These are phyloP conservation scores for Corythaixoides concolor DNA, from an alignment of 2,113 vertebrate genomes.

Conservation along the genomic window DNA sequence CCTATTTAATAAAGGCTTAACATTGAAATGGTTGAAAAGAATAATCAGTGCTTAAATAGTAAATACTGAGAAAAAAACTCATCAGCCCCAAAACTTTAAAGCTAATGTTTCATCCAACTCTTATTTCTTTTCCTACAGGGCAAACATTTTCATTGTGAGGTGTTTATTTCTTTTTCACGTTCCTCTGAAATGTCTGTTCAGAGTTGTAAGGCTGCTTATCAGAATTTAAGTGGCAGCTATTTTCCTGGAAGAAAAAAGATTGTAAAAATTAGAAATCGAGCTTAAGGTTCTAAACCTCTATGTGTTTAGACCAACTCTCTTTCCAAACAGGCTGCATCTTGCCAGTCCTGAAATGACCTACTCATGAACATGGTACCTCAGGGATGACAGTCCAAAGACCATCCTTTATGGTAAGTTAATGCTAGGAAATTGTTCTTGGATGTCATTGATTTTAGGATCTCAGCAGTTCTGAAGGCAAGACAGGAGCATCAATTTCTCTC, in stretches of 20 bases:
- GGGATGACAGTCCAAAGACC: not conserved
- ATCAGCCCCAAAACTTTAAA: not conserved
- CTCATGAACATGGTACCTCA: not conserved
- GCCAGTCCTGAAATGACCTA: not conserved
- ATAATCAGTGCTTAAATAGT: not conserved
- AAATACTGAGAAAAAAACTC: not conserved
- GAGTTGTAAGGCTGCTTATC: not conserved
- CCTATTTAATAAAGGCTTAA: conserved; percentile 12
- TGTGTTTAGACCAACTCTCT: not conserved
- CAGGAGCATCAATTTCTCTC: not conserved
- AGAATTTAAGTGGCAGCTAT: not conserved
- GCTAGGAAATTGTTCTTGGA: not conserved
- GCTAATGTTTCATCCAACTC: not conserved
- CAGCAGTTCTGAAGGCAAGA: not conserved
- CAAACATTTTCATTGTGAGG: not conserved
- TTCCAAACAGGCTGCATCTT: not conserved
- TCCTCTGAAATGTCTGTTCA: not conserved
- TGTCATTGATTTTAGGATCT: not conserved
- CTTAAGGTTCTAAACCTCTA: not conserved
- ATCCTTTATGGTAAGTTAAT: not conserved
- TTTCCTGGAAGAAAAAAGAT: not conserved
- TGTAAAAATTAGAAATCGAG: not conserved
- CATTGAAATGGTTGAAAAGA: not conserved
- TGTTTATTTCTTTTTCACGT: not conserved
- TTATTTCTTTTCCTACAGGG: not conserved